Evolutionary conservation across 2,797 vertebrate genomes (phyloP).

Genomic region (Dendrocincla tyrannina): DNA sequence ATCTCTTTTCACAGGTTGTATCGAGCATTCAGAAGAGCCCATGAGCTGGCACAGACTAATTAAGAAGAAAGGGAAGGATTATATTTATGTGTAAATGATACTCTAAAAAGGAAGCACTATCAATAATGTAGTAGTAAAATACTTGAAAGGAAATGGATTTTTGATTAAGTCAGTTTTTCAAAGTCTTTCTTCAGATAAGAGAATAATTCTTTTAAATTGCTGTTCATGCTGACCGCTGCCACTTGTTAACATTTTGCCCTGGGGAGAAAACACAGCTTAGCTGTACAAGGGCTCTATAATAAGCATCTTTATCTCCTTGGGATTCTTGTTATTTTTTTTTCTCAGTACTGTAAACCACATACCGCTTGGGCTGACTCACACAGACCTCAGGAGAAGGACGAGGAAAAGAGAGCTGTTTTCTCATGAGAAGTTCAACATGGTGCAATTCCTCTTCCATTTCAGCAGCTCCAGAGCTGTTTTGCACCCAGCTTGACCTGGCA

Average conservation of each 20-base stretch:
- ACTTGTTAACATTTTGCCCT: slow-evolving; percentile 51
- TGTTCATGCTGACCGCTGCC: background rate
- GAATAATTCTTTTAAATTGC: slow-evolving; percentile 25
- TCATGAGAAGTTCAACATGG: slow-evolving; percentile 30
- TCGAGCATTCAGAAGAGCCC: background rate
- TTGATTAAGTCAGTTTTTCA: slow-evolving; percentile 47
- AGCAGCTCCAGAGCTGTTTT: slow-evolving; percentile 51
- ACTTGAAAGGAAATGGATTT: slow-evolving; percentile 55
- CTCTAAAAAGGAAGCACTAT: slow-evolving; percentile 2
- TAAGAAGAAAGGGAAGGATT: slow-evolving; percentile 20
- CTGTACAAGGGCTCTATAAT: slow-evolving; percentile 17
- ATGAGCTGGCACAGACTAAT: background rate
- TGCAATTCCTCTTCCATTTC: slow-evolving; percentile 60
- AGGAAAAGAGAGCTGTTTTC: slow-evolving; percentile 13
- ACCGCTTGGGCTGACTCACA: slow-evolving; percentile 20
- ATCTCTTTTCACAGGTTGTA: background rate
- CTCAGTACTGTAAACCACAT: slow-evolving; percentile 21
- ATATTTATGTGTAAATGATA: slow-evolving; percentile 15
- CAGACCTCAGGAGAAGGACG: background rate
- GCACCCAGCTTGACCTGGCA: slow-evolving; percentile 79
- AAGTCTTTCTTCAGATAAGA: background rate
- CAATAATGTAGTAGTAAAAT: slow-evolving; percentile 49
- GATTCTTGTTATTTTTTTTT: background rate
- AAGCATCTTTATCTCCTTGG: slow-evolving; percentile 33
- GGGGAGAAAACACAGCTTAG: slow-evolving; percentile 37